These are phyloP conservation scores for Drymodes brunneopygia DNA, from an alignment of 2,113 vertebrate genomes.

Conservation along the genomic window DNA sequence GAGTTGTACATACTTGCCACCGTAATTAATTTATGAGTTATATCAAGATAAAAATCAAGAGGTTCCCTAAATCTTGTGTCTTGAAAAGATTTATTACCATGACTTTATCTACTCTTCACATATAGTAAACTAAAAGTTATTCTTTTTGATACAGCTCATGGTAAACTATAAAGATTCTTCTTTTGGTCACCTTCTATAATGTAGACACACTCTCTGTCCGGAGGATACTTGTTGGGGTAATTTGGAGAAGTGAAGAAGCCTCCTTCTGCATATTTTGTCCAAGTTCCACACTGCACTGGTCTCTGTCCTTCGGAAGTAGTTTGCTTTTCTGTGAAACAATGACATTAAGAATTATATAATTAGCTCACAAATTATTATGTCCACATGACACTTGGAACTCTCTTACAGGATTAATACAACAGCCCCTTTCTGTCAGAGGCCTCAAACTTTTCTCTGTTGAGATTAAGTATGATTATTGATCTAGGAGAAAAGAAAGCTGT, in stretches of 20 bases:
- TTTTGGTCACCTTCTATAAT: constrained; percentile 92
- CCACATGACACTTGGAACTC: background rate
- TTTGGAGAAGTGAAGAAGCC: constrained; percentile 97
- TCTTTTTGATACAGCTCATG: background rate
- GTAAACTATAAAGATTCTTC: background rate
- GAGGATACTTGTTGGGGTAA: constrained; percentile 97
- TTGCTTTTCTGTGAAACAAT: constrained; percentile 80
- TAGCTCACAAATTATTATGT: background rate
- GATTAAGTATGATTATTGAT: background rate
- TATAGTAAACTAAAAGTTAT: background rate
- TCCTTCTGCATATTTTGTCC: constrained; percentile 95
- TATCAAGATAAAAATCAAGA: background rate
- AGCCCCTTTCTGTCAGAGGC: background rate
- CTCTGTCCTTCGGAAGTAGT: constrained; percentile 91
- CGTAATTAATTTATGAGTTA: background rate
- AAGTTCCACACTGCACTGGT: constrained; percentile 92
- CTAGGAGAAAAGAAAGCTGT: background rate
- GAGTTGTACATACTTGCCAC: background rate
- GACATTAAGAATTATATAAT: background rate
- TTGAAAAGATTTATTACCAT: background rate
- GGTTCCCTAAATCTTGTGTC: background rate
- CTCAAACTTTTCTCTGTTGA: background rate
- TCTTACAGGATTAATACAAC: background rate
- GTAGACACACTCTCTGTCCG: constrained; percentile 95
- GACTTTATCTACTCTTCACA: background rate